phyloP scores from a whole-genome alignment of 2,113 vertebrate species.

The Cynocephalus volans region DNA sequence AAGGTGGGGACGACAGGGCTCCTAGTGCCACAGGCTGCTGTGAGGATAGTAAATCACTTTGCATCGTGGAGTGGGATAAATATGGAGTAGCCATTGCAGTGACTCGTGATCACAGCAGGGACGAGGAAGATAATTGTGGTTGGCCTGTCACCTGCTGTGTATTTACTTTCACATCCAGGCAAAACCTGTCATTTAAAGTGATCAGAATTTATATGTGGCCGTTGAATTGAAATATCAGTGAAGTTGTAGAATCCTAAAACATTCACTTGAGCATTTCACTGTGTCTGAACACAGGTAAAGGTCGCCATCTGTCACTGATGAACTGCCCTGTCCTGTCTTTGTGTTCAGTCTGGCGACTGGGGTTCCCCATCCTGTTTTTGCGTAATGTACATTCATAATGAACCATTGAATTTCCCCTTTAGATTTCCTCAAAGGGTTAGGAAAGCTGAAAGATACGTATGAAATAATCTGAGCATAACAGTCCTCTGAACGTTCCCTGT shows the following conservation, averaged over 20 bases:
- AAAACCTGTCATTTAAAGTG: fast-evolving
- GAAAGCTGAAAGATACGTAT: not conserved
- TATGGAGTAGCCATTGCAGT: too few relatives aligned
- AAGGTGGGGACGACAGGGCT: too few relatives aligned
- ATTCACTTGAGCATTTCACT: not conserved
- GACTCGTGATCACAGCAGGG: not conserved
- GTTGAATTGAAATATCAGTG: too few relatives aligned
- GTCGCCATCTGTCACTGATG: fast-evolving
- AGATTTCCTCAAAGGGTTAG: not conserved
- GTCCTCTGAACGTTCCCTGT: fast-evolving
- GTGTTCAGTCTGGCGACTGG: not conserved
- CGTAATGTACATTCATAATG: fast-evolving
- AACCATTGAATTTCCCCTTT: not conserved
- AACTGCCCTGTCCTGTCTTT: not conserved
- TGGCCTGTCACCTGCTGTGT: fast-evolving
- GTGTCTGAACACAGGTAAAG: not conserved
- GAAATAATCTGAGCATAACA: fast-evolving
- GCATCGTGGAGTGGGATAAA: fast-evolving
- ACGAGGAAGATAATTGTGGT: too few relatives aligned
- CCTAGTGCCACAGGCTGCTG: not conserved
- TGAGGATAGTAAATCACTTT: fast-evolving
- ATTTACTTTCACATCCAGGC: not conserved
- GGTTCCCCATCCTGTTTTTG: not conserved
- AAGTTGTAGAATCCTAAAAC: not conserved
- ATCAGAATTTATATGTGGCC: not conserved